Percentiles rank a stretch among this genome's conserved stretches.
Conservation (phyloP, 2,888 invertebrate genomes). For the Nudaria mundana region DNA sequence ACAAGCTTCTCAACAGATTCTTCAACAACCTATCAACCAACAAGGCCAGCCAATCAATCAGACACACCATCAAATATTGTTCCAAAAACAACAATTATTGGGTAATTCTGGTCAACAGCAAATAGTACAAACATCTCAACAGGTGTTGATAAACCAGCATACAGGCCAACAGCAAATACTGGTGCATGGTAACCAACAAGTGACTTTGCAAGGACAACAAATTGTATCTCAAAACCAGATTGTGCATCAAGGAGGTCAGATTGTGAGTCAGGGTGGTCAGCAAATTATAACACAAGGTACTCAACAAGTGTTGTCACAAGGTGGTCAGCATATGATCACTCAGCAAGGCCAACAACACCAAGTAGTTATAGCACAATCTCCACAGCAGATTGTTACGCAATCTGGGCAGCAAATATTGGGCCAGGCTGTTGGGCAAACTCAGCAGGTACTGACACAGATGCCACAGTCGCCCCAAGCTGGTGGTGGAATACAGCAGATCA, state of each 20-base stretch:
- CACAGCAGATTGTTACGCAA: constrained; percentile 74
- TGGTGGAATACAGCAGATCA: constrained; percentile 75
- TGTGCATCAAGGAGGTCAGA: constrained; percentile 72
- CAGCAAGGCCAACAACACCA: constrained; percentile 75
- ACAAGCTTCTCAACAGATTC: constrained; percentile 80
- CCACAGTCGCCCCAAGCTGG: constrained; percentile 69
- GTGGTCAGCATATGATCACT: constrained; percentile 74
- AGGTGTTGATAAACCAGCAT: constrained; percentile 74
- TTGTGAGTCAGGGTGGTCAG: constrained; percentile 70
- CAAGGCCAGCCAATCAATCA: constrained; percentile 76
- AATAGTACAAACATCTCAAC: constrained; percentile 76
- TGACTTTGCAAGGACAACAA: constrained; percentile 71
- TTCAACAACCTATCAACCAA: constrained; percentile 81
- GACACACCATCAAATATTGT: constrained; percentile 73
- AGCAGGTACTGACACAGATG: constrained; percentile 68
- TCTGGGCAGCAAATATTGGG: constrained; percentile 73
- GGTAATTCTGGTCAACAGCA: constrained; percentile 78
- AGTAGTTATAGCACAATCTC: constrained; percentile 71
- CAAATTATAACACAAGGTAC: constrained; percentile 68
- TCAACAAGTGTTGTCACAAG: constrained; percentile 71
- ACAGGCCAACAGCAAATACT: constrained; percentile 75
- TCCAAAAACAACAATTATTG: constrained; percentile 81
- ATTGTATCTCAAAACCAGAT: constrained; percentile 73
- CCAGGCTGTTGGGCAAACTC: constrained; percentile 62
- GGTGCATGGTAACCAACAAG: constrained; percentile 76